These are phyloP conservation scores for Megamerina dolium DNA, from an alignment of 2,888 invertebrate genomes.

Conservation along the genomic window DNA sequence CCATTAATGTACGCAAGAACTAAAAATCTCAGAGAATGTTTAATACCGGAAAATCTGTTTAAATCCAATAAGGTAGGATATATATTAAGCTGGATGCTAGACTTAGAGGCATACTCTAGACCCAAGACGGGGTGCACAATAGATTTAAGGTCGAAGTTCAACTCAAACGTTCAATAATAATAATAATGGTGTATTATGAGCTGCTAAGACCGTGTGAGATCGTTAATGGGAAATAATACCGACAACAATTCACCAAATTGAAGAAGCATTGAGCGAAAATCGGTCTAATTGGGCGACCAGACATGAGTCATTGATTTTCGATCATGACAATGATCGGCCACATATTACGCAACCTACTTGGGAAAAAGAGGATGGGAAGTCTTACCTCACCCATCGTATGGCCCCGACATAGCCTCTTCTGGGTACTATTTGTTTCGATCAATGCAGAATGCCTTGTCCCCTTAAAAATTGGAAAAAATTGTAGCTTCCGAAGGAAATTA, in stretches of 20 bases:
- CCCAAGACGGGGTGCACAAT: no score
- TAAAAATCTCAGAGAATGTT: no score
- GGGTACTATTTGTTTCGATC: neutral
- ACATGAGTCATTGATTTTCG: neutral
- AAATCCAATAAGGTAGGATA: no score
- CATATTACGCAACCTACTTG: neutral
- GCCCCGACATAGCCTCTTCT: neutral
- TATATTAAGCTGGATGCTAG: no score
- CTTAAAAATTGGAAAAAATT: no score
- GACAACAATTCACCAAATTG: constrained; percentile 8
- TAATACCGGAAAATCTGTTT: no score
- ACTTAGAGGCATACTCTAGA: no score
- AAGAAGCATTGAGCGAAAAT: neutral
- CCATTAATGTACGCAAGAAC: no score
- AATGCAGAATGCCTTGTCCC: neutral
- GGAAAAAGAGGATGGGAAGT: neutral
- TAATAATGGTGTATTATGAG: neutral
- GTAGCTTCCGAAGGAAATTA: no score
- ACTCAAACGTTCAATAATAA: no score
- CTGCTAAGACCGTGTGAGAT: neutral
- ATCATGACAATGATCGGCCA: neutral
- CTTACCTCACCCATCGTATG: neutral
- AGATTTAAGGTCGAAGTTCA: no score
- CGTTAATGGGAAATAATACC: neutral
- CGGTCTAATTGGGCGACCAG: neutral